Conservation (phyloP, 2,113 vertebrate genomes). For the Nipponia nippon region DNA sequence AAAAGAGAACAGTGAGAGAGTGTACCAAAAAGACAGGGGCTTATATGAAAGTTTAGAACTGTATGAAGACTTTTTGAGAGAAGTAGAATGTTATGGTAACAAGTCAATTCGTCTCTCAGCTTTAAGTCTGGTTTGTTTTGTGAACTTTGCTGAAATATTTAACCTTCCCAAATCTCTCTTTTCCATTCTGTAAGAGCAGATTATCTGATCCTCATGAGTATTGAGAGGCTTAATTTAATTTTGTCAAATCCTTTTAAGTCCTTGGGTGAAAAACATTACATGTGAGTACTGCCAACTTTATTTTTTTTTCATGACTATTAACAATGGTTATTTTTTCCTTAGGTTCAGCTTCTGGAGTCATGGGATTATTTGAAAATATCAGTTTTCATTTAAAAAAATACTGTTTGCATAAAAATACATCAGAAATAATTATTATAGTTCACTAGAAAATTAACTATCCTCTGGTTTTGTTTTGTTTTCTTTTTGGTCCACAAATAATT, state of each 20-base stretch:
- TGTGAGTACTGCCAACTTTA: background rate
- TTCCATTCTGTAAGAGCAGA: background rate
- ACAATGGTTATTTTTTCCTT: background rate
- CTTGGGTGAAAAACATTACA: background rate
- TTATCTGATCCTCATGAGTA: background rate
- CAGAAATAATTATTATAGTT: background rate
- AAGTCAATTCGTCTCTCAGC: background rate
- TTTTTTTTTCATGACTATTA: background rate
- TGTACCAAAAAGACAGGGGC: background rate
- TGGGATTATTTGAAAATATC: background rate
- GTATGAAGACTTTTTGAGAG: background rate
- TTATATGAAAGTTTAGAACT: background rate
- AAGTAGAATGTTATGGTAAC: background rate
- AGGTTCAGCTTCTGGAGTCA: background rate
- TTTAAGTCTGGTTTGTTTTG: background rate
- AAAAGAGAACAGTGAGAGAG: background rate
- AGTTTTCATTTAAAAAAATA: background rate
- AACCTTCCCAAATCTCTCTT: background rate
- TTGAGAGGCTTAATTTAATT: background rate
- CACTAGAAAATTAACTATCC: background rate
- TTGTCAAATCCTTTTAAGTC: constrained; percentile 9
- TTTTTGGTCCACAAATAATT: background rate
- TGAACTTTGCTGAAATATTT: background rate
- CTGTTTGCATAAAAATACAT: background rate
- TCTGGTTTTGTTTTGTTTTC: background rate